Percentiles rank a stretch among this genome's conserved stretches.
Evolutionary conservation across 2,888 invertebrate genomes (phyloP).

Genomic region (Monoplex corrugatus): DNA sequence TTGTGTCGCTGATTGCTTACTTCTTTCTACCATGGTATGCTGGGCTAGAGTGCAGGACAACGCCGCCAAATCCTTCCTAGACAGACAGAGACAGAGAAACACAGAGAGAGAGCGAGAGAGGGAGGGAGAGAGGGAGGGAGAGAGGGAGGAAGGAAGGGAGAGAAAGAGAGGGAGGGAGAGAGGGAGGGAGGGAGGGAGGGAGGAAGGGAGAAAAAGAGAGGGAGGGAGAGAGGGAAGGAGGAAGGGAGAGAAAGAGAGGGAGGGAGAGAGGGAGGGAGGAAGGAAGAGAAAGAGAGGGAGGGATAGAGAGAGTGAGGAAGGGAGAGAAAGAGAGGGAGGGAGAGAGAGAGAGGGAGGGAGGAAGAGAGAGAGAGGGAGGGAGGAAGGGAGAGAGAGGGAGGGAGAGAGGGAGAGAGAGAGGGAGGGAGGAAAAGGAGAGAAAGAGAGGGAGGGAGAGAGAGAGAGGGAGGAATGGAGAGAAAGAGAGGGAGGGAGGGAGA

Average conservation of each 20-base stretch:
- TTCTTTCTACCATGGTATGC: no score
- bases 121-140: not conserved
- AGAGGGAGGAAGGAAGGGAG: not conserved
- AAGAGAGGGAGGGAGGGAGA: not conserved
- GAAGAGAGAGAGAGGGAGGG: not conserved
- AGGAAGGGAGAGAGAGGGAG: not conserved
- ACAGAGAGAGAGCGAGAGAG: not conserved
- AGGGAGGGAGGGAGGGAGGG: not conserved
- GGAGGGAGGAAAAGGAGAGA: not conserved
- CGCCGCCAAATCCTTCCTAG: no score
- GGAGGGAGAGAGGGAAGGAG: not conserved
- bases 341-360: not conserved
- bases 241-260: not conserved
- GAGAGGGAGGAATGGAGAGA: not conserved
- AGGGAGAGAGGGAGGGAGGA: not conserved
- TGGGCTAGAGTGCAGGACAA: no score
- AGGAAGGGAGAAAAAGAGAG: not conserved
- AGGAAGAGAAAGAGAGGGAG: not conserved
- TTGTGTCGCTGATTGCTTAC: no score
- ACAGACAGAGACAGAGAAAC: not conserved
- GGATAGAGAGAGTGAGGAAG: not conserved
- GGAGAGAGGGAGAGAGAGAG: not conserved
- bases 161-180: not conserved
- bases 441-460: not conserved
- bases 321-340: not conserved